Conservation (phyloP, 2,797 vertebrate genomes). For the Poeciliopsis gracilis region DNA sequence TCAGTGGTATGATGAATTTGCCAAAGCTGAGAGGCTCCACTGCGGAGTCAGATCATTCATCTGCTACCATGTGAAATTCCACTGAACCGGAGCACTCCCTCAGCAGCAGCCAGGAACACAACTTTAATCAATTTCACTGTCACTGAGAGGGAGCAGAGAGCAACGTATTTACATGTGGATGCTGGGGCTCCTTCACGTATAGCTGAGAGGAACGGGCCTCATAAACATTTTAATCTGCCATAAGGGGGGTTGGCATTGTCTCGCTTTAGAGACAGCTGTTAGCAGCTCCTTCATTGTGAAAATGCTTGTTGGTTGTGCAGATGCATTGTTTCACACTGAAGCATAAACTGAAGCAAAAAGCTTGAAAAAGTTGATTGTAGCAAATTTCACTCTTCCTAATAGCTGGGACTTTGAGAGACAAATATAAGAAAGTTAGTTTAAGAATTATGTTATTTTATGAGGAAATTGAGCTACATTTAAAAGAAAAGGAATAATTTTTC, state of each 20-base stretch:
- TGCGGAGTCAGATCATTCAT: constrained; percentile 50
- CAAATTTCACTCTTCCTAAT: constrained; percentile 11
- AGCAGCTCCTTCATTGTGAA: constrained; percentile 33
- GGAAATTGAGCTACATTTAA: not conserved
- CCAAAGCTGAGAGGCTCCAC: constrained; percentile 18
- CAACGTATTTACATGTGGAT: constrained; percentile 57
- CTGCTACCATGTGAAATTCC: constrained; percentile 59
- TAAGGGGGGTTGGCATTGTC: constrained; percentile 55
- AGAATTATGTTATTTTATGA: not conserved
- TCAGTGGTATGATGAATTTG: constrained; percentile 37
- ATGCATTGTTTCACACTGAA: constrained; percentile 21
- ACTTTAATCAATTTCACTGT: constrained; percentile 71
- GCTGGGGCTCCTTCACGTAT: constrained; percentile 1
- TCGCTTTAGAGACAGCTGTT: constrained; percentile 29
- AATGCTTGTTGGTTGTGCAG: constrained; percentile 35
- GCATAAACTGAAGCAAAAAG: constrained; percentile 22
- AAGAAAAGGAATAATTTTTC: not conserved
- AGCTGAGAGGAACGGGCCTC: constrained; percentile 33
- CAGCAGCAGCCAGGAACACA: constrained; percentile 33
- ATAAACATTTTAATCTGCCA: constrained; percentile 65
- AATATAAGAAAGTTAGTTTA: not conserved
- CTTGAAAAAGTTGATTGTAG: not conserved
- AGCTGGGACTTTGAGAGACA: not conserved
- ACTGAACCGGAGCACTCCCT: constrained; percentile 40
- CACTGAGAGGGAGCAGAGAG: constrained; percentile 20